Evolutionary conservation across 1,140 invertebrate species (phyloP), one percentile per base, ranked within the genome.

Genomic region (Stegodyphus mimosarum): DNA sequence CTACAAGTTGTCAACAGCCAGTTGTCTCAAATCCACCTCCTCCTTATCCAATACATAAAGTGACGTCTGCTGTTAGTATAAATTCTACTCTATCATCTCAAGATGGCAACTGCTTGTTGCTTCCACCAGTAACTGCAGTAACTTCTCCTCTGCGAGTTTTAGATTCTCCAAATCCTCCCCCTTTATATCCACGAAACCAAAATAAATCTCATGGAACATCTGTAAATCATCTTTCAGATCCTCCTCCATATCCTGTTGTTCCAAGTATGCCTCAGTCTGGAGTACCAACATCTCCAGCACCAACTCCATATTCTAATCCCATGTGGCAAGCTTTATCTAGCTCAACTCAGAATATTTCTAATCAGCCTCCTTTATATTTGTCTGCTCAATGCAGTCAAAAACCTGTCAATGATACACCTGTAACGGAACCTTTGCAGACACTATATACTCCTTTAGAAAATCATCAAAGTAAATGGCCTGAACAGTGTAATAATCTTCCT

Each of bases 281-380:
- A 70, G 74, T 77, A 50, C 75, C 88, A 50, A 90, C 75, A 67
- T 89, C 90, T 18, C 90, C 89, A 13, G 89, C 90, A 18, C 89
- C 90, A 50, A 89, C 89, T 13, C 90, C 89, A 53, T 78, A 64
- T 63, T 52, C 75, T 17, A 80, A 77, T 53, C 69, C 74, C 7
- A 64, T 86, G 67, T 86, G 83, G 83, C 83, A 77, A 52, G 55
- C 66, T 13, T 49, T 84, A 53, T 60, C 81, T 11, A 53, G 52
- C 33, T 64, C 74, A 52, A 33, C 74, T 17, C 83, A 86, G 64
- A 86, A 73, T 66, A 52, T 77, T 15, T 5, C 81, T 4, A 84
- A 75, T 50, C 81, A 84, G 48, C 83, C 74, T 18, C 83, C 75
- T 6, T 69, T 75, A 9, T 86, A 77, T 53, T 33, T 84, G 6